phyloP scores from a whole-genome alignment of 2,113 vertebrate genomes.

The Peromyscus californicus region DNA sequence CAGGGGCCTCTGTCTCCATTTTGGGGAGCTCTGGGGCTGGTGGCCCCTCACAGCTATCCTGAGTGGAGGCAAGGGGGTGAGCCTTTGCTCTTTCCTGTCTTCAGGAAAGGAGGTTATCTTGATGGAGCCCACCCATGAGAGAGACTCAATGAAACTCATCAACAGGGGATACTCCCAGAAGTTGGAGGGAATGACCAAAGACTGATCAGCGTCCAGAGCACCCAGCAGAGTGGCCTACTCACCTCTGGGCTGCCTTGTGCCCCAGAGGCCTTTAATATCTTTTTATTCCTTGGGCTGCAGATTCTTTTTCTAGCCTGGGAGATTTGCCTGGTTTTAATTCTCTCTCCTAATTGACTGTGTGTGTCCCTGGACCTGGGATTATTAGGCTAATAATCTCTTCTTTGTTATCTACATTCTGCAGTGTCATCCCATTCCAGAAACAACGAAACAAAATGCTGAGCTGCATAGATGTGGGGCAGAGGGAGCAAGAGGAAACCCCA shows the following conservation, averaged over 20 bases:
- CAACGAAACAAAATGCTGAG: background rate
- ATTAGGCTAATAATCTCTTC: conserved; percentile 15
- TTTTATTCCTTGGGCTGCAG: background rate
- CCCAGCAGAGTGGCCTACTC: fast-evolving
- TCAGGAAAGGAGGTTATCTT: background rate
- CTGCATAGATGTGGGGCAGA: background rate
- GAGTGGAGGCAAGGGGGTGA: background rate
- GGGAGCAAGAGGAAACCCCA: background rate
- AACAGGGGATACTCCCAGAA: background rate
- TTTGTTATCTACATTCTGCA: conserved; percentile 48
- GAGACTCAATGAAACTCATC: background rate
- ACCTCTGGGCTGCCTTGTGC: background rate
- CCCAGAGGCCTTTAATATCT: background rate
- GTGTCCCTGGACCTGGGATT: background rate
- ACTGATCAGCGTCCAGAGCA: background rate
- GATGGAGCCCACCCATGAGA: background rate
- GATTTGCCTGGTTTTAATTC: background rate
- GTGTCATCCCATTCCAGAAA: background rate
- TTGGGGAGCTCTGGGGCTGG: background rate
- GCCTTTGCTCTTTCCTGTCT: background rate
- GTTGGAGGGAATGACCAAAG: background rate
- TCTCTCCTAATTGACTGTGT: background rate
- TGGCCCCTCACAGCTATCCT: background rate
- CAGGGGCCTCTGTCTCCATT: background rate
- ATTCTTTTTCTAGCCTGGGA: background rate